A percentile compares a stretch with the other conserved stretches of the same genome.
Conservation (phyloP, 2,113 vertebrate genomes). For the Lanius collurio region DNA sequence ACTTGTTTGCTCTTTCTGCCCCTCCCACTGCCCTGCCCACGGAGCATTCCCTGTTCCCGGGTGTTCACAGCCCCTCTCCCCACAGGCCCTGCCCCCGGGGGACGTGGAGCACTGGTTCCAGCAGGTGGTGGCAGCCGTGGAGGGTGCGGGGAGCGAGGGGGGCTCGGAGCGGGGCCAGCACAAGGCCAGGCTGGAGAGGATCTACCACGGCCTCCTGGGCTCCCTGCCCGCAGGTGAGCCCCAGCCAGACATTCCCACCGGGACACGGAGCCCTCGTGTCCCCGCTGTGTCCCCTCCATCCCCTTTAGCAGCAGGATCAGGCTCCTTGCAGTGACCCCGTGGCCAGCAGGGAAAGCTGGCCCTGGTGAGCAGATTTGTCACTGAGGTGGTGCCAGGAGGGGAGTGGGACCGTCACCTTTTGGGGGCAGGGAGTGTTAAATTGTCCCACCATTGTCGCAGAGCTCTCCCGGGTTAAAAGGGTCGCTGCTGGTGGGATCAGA, state of each 20-base stretch:
- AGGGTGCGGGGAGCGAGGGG: constrained; percentile 64
- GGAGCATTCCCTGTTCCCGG: neutral
- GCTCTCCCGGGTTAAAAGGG: neutral
- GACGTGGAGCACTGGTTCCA: constrained; percentile 81
- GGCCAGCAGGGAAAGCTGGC: neutral
- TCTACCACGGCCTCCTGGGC: constrained; percentile 76
- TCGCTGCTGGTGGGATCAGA: neutral
- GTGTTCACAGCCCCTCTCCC: neutral
- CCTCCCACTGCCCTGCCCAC: fast-evolving
- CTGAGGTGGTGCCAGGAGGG: neutral
- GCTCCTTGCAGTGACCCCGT: neutral
- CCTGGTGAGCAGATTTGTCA: neutral
- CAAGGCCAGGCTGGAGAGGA: constrained; percentile 72
- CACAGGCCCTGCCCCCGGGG: constrained; percentile 72
- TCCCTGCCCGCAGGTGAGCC: constrained; percentile 64
- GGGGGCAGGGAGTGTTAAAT: neutral
- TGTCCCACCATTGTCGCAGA: neutral
- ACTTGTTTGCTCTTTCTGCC: neutral
- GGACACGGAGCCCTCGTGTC: neutral
- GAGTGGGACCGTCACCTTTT: neutral
- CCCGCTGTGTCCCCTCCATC: fast-evolving
- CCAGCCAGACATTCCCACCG: fast-evolving
- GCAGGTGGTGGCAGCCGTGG: constrained; percentile 78
- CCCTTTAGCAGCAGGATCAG: neutral
- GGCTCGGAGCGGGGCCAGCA: constrained; percentile 35